Base-by-base conservation (phyloP, 2,888 invertebrate species). In the Agapostemon virescens region DNA sequence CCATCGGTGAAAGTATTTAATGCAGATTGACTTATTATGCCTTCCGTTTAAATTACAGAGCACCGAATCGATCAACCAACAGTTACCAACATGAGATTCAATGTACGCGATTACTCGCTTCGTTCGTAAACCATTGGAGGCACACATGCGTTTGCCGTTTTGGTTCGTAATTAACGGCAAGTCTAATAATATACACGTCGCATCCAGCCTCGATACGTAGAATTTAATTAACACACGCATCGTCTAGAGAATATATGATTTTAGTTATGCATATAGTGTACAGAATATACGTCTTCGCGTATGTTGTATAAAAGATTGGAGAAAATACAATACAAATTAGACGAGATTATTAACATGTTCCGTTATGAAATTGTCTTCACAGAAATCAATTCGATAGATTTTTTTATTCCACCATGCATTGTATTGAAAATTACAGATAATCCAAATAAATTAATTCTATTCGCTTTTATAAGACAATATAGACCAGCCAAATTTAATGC, bases 31-130 rank as follows among this genome's bases (percentile, higher is more conserved):
- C 38, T 58, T 40, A 69, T 55, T 55, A 55, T 36, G 20, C 36
- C 23, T 52, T 52, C 40, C 52, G 69, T 36, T 69, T 13, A 49
- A 36, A 69, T 63, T 63, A 63, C 61, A 63, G 61, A 33, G 36
- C 30, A 20, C 11, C 61, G 33, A 9, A 36, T 63, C 61, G 61
- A 63, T 63, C 61, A n/a, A 20, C 61, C 61, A 33, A 63, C 36
- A 63, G 36, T 63, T 63, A 20, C 61, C 33, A 4, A 63, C 33
- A 63, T n/a, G 33, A 33, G 33, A 33, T 63, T 63, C 61, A 33
- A 33, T 63, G 61, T 63, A 63, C n/a, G 20, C 61, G 20, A 63
- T 36, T 63, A 33, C n/a, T 63, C n/a, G 61, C n/a, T 33, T 63
- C 33, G 1, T 20, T 15, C 61, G 9, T 63, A 36, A 33, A 33